Base-by-base conservation (phyloP, 2,113 vertebrate species). In the Ciconia maguari region DNA sequence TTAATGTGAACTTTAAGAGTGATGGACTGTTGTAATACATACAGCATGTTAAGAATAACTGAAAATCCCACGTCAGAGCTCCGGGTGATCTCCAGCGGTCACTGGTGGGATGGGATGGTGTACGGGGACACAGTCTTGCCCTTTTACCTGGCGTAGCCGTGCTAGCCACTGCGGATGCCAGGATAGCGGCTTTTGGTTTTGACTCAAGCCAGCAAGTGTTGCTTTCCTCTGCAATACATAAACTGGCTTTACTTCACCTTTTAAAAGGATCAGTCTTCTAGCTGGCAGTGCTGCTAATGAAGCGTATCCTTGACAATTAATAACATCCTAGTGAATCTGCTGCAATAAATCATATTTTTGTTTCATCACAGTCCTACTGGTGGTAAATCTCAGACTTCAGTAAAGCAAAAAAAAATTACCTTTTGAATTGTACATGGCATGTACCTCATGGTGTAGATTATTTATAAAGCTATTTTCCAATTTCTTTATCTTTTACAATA, bases 111-210 rank as follows among this genome's bases (percentile, higher is more conserved):
- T 5, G 7, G 34, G 24, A 25, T 11, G 20, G 51, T 32, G 7
- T 24, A 6, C 1, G 38, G 65, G 49, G 41, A 42, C 55, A 48
- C 0, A 3, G 6, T 48, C 18, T 76, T 42, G 48, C 25, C 38
- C 11, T 51, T 64, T 34, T 5, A 15, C 19, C 30, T 70, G 46
- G 10, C 1, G 1, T n/a, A 77, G 52, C 26, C 3, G 1, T 30
- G 13, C 34, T 49, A 71, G 6, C 32, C 2, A 0, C 58, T 36
- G 19, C 0, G 2, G 20, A 4, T 22, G 2, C 36, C 41, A 79
- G 26, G 46, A 25, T 36, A 61, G 38, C 0, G 2, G 20, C 15
- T 88, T n/a, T 55, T 64, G 18, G 10, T 19, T 94, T 80, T 61
- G 49, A 5, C 16, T 74, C n/a, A 26, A 3, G 17, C 9, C 49